These are phyloP conservation scores for Brachyistius frenatus DNA, from an alignment of 2,113 vertebrate genomes.

Conservation along the genomic window DNA sequence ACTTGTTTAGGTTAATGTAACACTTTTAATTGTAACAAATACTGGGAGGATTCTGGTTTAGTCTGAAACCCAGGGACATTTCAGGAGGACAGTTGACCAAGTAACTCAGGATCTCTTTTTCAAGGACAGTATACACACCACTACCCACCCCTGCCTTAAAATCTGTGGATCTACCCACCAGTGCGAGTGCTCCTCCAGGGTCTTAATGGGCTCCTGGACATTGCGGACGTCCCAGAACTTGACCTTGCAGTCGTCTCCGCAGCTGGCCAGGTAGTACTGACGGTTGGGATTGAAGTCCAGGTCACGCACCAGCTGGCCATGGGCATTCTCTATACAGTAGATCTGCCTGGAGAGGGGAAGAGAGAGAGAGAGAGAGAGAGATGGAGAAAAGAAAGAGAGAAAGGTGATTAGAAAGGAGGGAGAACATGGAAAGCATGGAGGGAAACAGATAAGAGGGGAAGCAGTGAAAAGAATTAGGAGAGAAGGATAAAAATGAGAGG, in stretches of 20 bases:
- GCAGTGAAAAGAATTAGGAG: conserved; percentile 23
- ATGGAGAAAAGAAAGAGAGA: background rate
- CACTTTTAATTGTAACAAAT: background rate
- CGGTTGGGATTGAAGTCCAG: conserved; percentile 99
- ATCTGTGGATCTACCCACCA: conserved; percentile 85
- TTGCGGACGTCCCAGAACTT: conserved; percentile 99
- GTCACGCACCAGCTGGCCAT: conserved; percentile 97
- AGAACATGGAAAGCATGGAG: background rate
- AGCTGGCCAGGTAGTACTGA: conserved; percentile 98
- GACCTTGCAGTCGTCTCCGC: conserved; percentile 98
- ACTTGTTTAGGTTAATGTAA: background rate
- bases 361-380: conserved; percentile 17
- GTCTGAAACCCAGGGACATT: background rate
- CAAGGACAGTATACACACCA: background rate
- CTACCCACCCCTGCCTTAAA: background rate
- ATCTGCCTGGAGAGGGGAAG: conserved; percentile 89
- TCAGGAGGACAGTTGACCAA: background rate
- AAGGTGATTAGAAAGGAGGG: conserved; percentile 26
- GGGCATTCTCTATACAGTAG: conserved; percentile 98
- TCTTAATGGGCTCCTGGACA: conserved; percentile 91
- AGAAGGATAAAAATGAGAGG: conserved; percentile 24
- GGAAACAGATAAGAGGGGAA: conserved; percentile 20
- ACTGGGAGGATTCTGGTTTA: background rate
- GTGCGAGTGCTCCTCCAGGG: conserved; percentile 97
- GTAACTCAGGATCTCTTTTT: background rate